phyloP scores from a whole-genome alignment of 2,797 vertebrate genomes.

The Babyrousa celebensis region DNA sequence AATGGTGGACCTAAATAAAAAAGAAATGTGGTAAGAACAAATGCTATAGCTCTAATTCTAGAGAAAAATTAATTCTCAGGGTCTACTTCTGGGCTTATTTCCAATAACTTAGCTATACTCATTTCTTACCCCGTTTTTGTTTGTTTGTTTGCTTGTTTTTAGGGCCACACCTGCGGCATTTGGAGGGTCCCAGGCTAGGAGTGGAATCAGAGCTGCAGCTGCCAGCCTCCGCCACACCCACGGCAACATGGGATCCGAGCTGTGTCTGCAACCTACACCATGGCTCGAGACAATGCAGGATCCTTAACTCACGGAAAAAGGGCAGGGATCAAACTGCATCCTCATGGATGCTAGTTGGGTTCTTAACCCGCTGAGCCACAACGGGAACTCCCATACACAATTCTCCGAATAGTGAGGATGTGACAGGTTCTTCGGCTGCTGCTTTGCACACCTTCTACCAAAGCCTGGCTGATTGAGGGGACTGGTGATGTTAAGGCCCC shows the following conservation, averaged over 20 bases:
- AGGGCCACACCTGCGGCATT: too few relatives aligned
- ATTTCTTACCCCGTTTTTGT: not conserved
- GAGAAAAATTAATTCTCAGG: slow-evolving; percentile 4
- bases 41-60: not conserved
- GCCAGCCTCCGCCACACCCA: too few relatives aligned
- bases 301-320: too few relatives aligned
- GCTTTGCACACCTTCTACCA: not conserved
- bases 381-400: not conserved
- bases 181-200: too few relatives aligned
- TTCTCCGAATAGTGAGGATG: not conserved
- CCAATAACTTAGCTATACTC: not conserved
- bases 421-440: not conserved
- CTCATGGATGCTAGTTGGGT: too few relatives aligned
- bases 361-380: too few relatives aligned
- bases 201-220: too few relatives aligned
- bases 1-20: slow-evolving; percentile 91
- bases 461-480: not conserved
- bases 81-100: not conserved
- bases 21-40: slow-evolving; percentile 49
- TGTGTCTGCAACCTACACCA: too few relatives aligned
- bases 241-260: too few relatives aligned
- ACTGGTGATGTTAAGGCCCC: not conserved
- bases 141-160: too few relatives aligned
- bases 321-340: too few relatives aligned
- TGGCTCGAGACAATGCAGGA: too few relatives aligned